Conservation (phyloP, 92 coral and sea anemone genomes). For the Siderastrea siderea region DNA sequence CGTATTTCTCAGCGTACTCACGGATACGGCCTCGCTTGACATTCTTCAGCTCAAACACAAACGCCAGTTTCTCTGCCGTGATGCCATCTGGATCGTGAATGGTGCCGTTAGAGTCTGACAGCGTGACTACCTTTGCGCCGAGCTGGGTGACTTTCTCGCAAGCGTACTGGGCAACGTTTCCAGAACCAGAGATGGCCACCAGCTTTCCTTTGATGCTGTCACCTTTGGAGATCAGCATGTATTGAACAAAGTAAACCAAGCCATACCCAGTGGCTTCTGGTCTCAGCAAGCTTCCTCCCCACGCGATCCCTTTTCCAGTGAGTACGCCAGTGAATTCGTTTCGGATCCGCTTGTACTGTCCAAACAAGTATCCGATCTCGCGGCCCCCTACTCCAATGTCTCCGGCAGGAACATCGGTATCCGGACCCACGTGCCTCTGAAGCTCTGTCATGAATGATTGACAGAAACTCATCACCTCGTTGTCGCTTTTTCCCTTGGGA, state of each 20-base stretch:
- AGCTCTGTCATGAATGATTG: slow-evolving; percentile 92
- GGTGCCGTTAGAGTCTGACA: slow-evolving; percentile 87
- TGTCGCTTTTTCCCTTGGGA: slow-evolving; percentile 91
- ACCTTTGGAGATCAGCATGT: slow-evolving; percentile 81
- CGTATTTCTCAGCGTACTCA: slow-evolving; percentile 83
- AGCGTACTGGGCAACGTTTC: slow-evolving; percentile 92
- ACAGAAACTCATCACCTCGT: slow-evolving; percentile 92
- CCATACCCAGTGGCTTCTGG: slow-evolving; percentile 96
- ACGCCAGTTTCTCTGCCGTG: slow-evolving; percentile 76
- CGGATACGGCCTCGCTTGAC: slow-evolving; percentile 89
- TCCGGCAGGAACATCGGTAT: slow-evolving; percentile 94
- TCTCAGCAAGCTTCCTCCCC: slow-evolving; percentile 89
- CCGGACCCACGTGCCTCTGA: slow-evolving; percentile 88
- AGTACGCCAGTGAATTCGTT: slow-evolving; percentile 93
- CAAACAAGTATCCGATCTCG: slow-evolving; percentile 89
- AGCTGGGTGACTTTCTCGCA: slow-evolving; percentile 78
- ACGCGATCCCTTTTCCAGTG: slow-evolving; percentile 82
- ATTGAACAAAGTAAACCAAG: slow-evolving; percentile 83
- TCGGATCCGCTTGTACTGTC: slow-evolving; percentile 91
- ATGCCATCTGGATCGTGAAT: slow-evolving; percentile 88
- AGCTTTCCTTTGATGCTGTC: slow-evolving; percentile 76
- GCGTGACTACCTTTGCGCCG: slow-evolving; percentile 86
- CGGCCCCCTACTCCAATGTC: slow-evolving; percentile 95
- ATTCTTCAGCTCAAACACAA: slow-evolving; percentile 86
- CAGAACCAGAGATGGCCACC: slow-evolving; percentile 88